Evolutionary conservation across 92 coral and sea anemone genomes (phyloP).

Genomic region (Bergia sp.): DNA sequence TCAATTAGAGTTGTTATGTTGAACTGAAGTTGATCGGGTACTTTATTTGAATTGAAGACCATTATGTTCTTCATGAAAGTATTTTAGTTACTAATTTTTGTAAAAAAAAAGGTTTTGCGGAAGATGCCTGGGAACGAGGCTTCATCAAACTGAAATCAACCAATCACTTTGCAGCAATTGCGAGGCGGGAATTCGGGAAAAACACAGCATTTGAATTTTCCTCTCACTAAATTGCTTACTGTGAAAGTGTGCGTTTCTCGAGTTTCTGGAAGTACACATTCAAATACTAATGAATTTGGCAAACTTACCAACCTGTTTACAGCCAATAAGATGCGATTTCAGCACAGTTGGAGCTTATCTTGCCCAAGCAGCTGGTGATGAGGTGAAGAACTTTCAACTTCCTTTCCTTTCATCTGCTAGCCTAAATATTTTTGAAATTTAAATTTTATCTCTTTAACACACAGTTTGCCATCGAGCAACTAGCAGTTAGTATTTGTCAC

Average conservation of each 20-base stretch:
- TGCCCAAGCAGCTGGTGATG: conserved; percentile 42
- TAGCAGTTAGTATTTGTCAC: too few species aligned
- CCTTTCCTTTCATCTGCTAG: background rate
- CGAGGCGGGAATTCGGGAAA: background rate
- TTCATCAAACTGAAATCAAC: background rate
- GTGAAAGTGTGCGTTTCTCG: conserved; percentile 2
- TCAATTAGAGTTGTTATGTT: too few species aligned
- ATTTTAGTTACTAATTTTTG: too few species aligned
- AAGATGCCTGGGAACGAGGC: conserved; percentile 8
- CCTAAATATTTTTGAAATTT: too few species aligned
- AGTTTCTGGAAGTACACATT: conserved; percentile 31
- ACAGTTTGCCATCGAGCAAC: background rate
- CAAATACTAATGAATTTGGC: conserved; percentile 22
- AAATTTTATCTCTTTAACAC: too few species aligned
- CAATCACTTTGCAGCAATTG: conserved; percentile 16
- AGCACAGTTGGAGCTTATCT: conserved; percentile 45
- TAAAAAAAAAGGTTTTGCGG: background rate
- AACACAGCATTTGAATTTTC: background rate
- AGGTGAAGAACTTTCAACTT: conserved; percentile 8
- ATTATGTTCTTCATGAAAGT: too few species aligned
- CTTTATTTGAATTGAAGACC: too few species aligned
- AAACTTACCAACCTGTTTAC: background rate
- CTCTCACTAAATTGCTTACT: background rate
- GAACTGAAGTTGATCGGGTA: too few species aligned
- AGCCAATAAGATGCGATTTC: conserved; percentile 45